Percentiles rank a stretch among this genome's conserved stretches.
These are phyloP conservation scores for Ooceraea biroi DNA, from an alignment of 1,140 invertebrate species.

Conservation along the genomic window DNA sequence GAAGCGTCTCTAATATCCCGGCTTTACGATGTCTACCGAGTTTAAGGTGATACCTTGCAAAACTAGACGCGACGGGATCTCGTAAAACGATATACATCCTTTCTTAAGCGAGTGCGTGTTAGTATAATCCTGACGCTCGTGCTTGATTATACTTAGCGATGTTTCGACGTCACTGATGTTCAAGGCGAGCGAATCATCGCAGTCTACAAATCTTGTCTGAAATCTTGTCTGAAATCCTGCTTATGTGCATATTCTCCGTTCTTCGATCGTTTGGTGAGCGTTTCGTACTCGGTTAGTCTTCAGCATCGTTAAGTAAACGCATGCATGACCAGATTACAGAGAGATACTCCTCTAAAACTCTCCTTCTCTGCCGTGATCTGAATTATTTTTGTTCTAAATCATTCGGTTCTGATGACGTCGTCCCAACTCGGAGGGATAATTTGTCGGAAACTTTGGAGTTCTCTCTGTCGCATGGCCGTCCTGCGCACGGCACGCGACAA, in stretches of 20 bases:
- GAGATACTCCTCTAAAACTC: not conserved
- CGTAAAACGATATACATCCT: conserved; percentile 66
- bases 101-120: not conserved
- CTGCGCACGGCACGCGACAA: not conserved
- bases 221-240: no score
- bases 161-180: not conserved
- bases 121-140: not conserved
- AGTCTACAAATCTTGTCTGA: not conserved
- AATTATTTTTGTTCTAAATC: conserved; percentile 11
- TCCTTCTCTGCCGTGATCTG: not conserved
- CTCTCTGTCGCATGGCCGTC: not conserved
- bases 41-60: not conserved
- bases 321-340: not conserved
- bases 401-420: not conserved
- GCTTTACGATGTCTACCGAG: conserved; percentile 23
- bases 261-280: no score
- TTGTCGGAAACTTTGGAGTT: conserved; percentile 2
- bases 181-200: not conserved
- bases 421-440: not conserved
- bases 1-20: conserved; percentile 62
- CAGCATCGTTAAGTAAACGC: not conserved
- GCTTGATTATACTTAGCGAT: not conserved
- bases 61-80: conserved; percentile 60
- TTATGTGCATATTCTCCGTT: no score
- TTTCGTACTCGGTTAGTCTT: no score